These are phyloP conservation scores for Cyclina sinensis DNA, from an alignment of 1,140 invertebrate genomes.

Conservation along the genomic window DNA sequence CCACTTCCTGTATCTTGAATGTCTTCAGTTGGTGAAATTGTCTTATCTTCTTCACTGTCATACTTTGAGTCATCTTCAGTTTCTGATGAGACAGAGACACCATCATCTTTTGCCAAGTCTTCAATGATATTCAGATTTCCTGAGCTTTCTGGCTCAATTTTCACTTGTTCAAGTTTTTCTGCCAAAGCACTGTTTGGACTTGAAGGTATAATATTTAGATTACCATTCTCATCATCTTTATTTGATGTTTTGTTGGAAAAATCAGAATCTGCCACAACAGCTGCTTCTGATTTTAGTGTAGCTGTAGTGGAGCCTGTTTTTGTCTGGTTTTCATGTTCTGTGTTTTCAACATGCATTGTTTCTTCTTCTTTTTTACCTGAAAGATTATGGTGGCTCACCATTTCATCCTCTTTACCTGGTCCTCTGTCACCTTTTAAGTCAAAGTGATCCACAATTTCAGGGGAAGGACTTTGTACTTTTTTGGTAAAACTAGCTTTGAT, in stretches of 20 bases:
- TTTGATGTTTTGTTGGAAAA: neutral
- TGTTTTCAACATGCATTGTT: neutral
- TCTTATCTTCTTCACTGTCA: no score
- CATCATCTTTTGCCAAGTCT: neutral
- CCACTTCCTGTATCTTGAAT: neutral
- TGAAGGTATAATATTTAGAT: neutral
- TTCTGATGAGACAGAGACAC: neutral
- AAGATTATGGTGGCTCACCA: neutral
- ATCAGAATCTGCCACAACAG: neutral
- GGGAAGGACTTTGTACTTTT: no score
- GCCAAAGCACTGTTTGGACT: neutral
- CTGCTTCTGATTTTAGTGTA: neutral
- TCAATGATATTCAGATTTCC: constrained; percentile 1
- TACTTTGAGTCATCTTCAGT: neutral
- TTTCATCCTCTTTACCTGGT: neutral
- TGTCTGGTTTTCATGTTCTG: neutral
- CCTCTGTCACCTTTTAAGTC: neutral
- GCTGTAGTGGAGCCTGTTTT: neutral
- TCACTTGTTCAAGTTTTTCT: neutral
- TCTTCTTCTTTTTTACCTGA: neutral
- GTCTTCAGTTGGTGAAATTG: neutral
- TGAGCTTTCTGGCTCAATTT: neutral
- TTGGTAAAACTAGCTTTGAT: no score
- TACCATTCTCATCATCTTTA: neutral
- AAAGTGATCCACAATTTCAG: neutral